Evolutionary conservation across 1,140 invertebrate species (phyloP).

Genomic region (Leptestheria dahalacensis): DNA sequence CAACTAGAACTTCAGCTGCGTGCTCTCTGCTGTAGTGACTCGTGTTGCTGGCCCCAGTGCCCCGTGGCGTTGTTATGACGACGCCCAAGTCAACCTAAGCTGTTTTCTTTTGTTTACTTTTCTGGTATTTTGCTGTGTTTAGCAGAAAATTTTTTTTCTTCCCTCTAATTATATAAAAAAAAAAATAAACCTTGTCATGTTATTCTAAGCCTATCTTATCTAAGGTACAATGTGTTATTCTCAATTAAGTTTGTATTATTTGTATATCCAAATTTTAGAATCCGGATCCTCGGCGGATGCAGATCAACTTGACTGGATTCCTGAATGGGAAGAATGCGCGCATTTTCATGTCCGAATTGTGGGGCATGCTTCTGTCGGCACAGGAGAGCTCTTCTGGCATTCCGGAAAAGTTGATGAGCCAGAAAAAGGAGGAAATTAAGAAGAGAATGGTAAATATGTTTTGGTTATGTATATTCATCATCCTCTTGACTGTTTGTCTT

Average conservation of each 20-base stretch:
- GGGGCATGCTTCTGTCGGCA: constrained; percentile 86
- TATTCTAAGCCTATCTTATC: neutral
- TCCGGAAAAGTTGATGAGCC: constrained; percentile 52
- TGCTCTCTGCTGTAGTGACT: neutral
- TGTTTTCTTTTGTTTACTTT: neutral
- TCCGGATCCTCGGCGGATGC: constrained; percentile 96
- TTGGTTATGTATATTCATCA: no score
- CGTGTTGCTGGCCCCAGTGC: neutral
- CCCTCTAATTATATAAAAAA: neutral
- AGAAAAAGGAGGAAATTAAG: constrained; percentile 93
- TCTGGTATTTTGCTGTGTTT: neutral
- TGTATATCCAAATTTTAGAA: constrained; percentile 27
- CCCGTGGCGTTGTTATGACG: neutral
- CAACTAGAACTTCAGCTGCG: neutral
- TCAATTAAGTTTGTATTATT: constrained; percentile 21
- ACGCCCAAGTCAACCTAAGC: neutral
- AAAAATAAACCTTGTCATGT: neutral
- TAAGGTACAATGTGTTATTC: neutral
- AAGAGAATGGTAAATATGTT: constrained; percentile 45
- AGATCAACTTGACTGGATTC: constrained; percentile 98
- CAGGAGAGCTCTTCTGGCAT: constrained; percentile 90
- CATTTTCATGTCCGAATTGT: constrained; percentile 92
- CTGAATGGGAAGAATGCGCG: constrained; percentile 94
- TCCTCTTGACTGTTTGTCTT: constrained; percentile 6
- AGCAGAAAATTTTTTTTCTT: no score